Evolutionary conservation across 2,888 invertebrate species (phyloP).

Genomic region (Trichacis sp.): DNA sequence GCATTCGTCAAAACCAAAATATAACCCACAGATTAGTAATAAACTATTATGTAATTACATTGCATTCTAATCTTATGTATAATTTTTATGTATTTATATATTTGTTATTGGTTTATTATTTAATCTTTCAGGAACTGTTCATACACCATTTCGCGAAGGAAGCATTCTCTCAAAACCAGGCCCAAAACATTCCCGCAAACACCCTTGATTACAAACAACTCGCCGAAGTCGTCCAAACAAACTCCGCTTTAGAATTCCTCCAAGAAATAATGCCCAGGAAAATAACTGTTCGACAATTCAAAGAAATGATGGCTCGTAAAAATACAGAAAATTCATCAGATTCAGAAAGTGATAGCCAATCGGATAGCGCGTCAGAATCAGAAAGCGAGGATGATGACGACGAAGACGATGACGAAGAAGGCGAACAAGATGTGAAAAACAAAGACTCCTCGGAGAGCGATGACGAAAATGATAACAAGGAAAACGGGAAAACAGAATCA

Average conservation of each 20-base stretch:
- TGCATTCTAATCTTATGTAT: no score
- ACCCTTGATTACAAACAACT: slow-evolving; percentile 79
- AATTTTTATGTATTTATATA: no score
- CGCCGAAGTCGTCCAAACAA: slow-evolving; percentile 78
- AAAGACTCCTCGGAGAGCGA: slow-evolving; percentile 54
- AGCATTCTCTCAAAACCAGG: slow-evolving; percentile 70
- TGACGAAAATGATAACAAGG: slow-evolving; percentile 50
- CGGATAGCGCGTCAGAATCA: slow-evolving; percentile 56
- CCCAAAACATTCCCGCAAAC: slow-evolving; percentile 68
- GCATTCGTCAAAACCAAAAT: no score
- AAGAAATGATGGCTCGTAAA: slow-evolving; percentile 76
- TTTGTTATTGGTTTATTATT: no score
- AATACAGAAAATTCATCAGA: slow-evolving; percentile 60
- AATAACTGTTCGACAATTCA: slow-evolving; percentile 78
- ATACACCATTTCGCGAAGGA: slow-evolving; percentile 76
- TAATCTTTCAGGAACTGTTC: slow-evolving; percentile 81
- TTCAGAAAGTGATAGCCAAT: slow-evolving; percentile 64
- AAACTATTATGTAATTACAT: no score
- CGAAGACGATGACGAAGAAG: slow-evolving; percentile 46
- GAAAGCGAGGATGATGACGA: slow-evolving; percentile 57
- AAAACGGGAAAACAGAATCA: slow-evolving; percentile 56
- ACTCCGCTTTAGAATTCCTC: slow-evolving; percentile 78
- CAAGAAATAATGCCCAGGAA: slow-evolving; percentile 82
- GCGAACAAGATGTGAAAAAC: slow-evolving; percentile 44
- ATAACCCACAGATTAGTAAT: no score